phyloP scores from a whole-genome alignment of 2,113 vertebrate genomes.

The Rhinopomastus cyanomelas region DNA sequence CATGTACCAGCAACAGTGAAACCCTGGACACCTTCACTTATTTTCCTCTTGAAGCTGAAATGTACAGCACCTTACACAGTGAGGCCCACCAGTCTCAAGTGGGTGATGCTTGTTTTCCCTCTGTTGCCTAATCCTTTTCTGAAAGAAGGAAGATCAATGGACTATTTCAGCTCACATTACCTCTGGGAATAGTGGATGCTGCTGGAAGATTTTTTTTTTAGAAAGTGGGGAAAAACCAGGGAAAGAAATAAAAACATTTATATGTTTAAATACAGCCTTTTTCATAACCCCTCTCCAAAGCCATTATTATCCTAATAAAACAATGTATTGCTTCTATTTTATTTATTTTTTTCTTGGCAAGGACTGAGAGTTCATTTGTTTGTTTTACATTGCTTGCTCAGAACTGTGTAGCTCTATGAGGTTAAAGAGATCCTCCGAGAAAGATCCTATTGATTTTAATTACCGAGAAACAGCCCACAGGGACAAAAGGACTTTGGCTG shows the following conservation, averaged over 20 bases:
- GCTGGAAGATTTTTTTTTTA: neutral
- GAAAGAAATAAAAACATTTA: neutral
- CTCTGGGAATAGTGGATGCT: conserved; percentile 48
- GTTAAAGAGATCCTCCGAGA: conserved; percentile 85
- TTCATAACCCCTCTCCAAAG: neutral
- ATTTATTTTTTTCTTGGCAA: neutral
- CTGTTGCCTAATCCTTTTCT: conserved; percentile 7
- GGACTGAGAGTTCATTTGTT: conserved; percentile 67
- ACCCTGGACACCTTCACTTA: neutral
- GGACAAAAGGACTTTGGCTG: conserved; percentile 91
- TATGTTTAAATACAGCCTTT: neutral
- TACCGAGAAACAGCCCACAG: conserved; percentile 92
- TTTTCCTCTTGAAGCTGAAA: neutral
- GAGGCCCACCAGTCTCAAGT: neutral
- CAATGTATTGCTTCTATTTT: conserved; percentile 10
- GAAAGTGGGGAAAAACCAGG: neutral
- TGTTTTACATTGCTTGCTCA: conserved; percentile 66
- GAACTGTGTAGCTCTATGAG: conserved; percentile 68
- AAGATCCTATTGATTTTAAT: conserved; percentile 99
- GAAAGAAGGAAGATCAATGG: conserved; percentile 64
- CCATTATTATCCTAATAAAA: conserved; percentile 47
- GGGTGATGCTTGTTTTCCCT: conserved; percentile 27
- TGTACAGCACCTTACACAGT: neutral
- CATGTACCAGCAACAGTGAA: neutral
- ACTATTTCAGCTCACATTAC: conserved; percentile 60